Evolutionary conservation across 1,140 invertebrate genomes (phyloP), one percentile per base, ranked within the genome.

Genomic region (Lepeophtheirus salmonis): DNA sequence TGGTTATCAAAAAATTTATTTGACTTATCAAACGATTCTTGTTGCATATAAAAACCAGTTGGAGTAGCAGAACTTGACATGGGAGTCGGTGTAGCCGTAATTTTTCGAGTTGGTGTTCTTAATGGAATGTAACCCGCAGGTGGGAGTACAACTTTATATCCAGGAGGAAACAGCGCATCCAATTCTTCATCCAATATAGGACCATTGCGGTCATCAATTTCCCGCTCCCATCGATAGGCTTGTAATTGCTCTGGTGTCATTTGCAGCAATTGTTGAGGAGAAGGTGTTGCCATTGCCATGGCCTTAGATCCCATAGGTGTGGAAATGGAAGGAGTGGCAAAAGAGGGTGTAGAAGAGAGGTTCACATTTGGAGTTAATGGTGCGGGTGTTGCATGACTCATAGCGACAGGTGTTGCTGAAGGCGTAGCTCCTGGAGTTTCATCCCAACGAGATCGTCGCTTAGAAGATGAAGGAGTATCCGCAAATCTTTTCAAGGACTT

Each of bases 221-320:
- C 96, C 66, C 89, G 80, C 73, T 98, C 94, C 90, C 90, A 97
- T n/a, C 92, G 81, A 71, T 91, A 97, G 0, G 91, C 90, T 70
- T 97, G 94, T 62, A 98, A 73, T 72, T 98, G 94, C 73, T 98
- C 96, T 0, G 96, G 95, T 0, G 96, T 99, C 94, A 98, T 98
- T 1, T 89, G 85, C 64, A 92, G 83, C 51, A 96, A 74, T 67
- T 97, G 91, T 52, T 78, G 77, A 68, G 91, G 90, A 0, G 91
- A 94, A 0, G 96, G 96, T 0, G 96, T 99, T 0, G 89, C 88
- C 82, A 99, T 83, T 0, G 80, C 89, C 89, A 97, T 97, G 0
- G 96, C 95, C 71, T 95, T 95, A 0, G 83, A 76, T 49, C 96
- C 96, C 18, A 91, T 84, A 0, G 96, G 96, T 1, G 95, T 99